These are phyloP conservation scores for Sebastes steindachneri DNA, from an alignment of 2,797 vertebrate genomes.

Conservation along the genomic window DNA sequence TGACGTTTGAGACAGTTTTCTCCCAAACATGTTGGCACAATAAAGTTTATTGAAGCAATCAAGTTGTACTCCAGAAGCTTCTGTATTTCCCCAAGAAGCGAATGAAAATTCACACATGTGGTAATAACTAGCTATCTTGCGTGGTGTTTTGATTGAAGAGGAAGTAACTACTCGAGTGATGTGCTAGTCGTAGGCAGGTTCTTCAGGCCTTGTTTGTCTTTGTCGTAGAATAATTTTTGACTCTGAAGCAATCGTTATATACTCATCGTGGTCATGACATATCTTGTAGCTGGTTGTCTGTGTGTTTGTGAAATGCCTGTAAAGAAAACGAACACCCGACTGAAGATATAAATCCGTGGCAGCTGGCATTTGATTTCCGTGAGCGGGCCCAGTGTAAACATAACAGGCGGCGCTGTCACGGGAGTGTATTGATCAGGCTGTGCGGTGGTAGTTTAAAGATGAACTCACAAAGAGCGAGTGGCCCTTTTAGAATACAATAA, in stretches of 20 bases:
- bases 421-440: neutral
- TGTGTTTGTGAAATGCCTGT: neutral
- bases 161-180: neutral
- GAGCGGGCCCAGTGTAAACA: neutral
- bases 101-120: neutral
- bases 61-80: neutral
- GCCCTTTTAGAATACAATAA: neutral
- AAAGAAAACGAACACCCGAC: neutral
- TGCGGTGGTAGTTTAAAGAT: neutral
- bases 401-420: neutral
- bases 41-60: neutral
- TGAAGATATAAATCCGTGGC: neutral
- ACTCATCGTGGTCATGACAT: neutral
- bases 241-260: neutral
- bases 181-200: neutral
- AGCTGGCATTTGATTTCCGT: neutral
- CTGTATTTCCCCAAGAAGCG: neutral
- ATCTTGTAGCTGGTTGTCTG: neutral
- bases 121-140: neutral
- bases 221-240: neutral
- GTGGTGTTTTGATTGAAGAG: neutral
- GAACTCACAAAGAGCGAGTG: neutral
- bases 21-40: neutral
- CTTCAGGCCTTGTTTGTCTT: neutral
- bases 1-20: neutral